Base-by-base conservation (phyloP, 2,888 invertebrate species). In the Linyphia triangularis region DNA sequence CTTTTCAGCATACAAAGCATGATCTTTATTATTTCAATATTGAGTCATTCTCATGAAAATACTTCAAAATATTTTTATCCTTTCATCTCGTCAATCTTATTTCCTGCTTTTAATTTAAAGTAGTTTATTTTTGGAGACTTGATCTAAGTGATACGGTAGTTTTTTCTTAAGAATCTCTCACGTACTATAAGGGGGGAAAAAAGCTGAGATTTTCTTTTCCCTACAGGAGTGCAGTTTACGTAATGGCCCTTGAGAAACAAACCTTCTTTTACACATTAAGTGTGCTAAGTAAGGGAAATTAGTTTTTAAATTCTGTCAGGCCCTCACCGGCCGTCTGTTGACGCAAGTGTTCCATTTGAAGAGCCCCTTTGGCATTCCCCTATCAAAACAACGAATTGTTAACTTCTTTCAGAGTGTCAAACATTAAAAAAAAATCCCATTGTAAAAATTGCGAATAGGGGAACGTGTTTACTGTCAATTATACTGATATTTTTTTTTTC, bases 281-380 rank as follows among this genome's bases (percentile, higher is more conserved):
- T 77, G 37, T 37, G 63, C 40, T 37, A 40, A 77, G 28, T 51
- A 40, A 77, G 40, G 22, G n/a, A 61, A 77, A 77, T 77, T 40
- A 61, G 26, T 40, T 9, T 24, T 30, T 33, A 9, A 22, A 3
- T 22, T 3, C 13, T 57, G 6, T 37, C 61, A 37, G 37, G 1
- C 2, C 5, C 51, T 5, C 30, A 24, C 40, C 77, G 37, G 24
- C n/a, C 19, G 61, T 43, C 61, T 77, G 77, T 77, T 77, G 33
- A 77, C 77, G 61, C 77, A 63, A 75, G 73, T 73, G 73, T 22
- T 57, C 57, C n/a, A 59, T 73, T 77, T 63, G 63, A 63, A 43
- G 24, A 37, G 77, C n/a, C n/a, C n/a, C 51, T 61, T 37, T 77
- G 63, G 22, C 59, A 63, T 26, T n/a, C 63, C 59, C 37, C 77